Conservation (phyloP, 2,888 invertebrate genomes). For the Synanthedon formicaeformis region DNA sequence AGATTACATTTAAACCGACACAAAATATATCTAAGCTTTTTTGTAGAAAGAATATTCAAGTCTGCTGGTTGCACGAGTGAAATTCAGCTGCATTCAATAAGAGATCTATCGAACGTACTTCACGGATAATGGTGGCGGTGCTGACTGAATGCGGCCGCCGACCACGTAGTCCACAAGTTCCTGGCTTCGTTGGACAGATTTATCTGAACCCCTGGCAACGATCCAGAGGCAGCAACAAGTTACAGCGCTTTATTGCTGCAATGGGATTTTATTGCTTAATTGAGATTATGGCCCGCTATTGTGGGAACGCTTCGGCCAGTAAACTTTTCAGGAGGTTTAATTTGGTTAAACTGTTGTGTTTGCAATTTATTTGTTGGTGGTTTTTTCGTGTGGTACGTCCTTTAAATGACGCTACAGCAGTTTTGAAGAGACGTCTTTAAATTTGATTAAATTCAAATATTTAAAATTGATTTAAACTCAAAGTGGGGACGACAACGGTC, state of each 20-base stretch:
- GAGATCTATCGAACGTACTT: no score
- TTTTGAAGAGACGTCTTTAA: no score
- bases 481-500: neutral
- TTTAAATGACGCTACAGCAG: no score
- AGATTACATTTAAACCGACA: no score
- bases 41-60: no score
- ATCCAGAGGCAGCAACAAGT: constrained; percentile 21
- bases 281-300: neutral
- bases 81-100: no score
- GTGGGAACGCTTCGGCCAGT: neutral
- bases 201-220: constrained; percentile 14
- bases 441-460: no score
- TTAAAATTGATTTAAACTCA: neutral
- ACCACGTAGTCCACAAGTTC: constrained; percentile 1
- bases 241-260: constrained; percentile 12
- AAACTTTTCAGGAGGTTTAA: neutral
- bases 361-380: neutral
- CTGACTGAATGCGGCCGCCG: constrained; percentile 2
- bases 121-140: neutral
- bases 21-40: no score
- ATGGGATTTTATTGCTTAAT: neutral
- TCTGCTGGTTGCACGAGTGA: no score
- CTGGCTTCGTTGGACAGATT: constrained; percentile 9
- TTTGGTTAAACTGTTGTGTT: neutral
- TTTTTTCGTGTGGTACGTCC: no score